Conservation (phyloP, 2,797 vertebrate species). For the Geotrypetes seraphini region DNA sequence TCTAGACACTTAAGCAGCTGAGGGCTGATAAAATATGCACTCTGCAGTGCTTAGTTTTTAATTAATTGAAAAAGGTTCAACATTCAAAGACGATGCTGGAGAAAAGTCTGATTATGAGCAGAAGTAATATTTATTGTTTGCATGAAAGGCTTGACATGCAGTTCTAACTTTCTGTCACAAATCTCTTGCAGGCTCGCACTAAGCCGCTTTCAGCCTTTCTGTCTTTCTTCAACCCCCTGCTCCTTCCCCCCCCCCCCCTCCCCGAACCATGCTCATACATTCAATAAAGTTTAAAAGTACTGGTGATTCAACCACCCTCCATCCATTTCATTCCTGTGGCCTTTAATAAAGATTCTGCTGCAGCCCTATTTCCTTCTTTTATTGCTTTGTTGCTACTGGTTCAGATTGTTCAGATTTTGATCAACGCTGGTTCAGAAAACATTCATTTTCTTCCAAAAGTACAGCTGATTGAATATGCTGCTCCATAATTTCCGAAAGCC, state of each 20-base stretch:
- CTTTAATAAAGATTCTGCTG: too few species aligned
- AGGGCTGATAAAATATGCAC: conserved; percentile 87
- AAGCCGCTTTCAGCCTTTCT: conserved; percentile 36
- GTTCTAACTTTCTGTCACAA: conserved; percentile 57
- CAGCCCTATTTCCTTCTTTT: too few species aligned
- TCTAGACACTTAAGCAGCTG: conserved; percentile 71
- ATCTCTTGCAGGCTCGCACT: conserved; percentile 39
- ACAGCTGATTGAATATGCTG: too few species aligned
- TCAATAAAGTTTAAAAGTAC: conserved; percentile 4
- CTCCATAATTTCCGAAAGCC: too few species aligned
- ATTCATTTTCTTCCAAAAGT: too few species aligned
- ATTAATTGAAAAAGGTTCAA: conserved; percentile 92
- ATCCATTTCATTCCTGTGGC: too few species aligned
- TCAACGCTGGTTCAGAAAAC: too few species aligned
- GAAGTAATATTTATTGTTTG: conserved; percentile 76
- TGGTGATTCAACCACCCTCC: conserved; percentile 4
- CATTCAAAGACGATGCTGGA: conserved; percentile 68
- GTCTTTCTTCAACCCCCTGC: conserved; percentile 29
- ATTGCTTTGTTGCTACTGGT: too few species aligned
- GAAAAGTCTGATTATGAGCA: conserved; percentile 68
- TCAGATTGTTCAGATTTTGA: too few species aligned
- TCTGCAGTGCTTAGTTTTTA: conserved; percentile 80
- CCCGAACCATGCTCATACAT: conserved; percentile 3
- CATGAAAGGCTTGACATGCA: conserved; percentile 56
- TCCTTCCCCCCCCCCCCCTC: too few species aligned